Evolutionary conservation across 2,113 vertebrate genomes (phyloP).

Genomic region (Procavia capensis): DNA sequence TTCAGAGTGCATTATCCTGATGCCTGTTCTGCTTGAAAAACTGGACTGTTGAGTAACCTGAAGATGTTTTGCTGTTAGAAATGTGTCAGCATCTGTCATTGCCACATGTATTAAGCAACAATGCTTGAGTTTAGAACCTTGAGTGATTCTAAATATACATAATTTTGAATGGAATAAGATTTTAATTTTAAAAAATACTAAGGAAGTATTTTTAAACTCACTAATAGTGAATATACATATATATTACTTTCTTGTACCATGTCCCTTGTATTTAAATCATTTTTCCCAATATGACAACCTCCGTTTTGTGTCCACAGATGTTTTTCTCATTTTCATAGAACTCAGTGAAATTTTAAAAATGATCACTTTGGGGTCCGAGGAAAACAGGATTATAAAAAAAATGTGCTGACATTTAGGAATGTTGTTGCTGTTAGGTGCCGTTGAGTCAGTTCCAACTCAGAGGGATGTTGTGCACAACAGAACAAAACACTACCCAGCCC

Average conservation of each 20-base stretch:
- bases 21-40: slow-evolving; percentile 27
- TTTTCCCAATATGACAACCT: background rate
- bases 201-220: background rate
- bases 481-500: no score
- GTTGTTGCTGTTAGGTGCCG: no score
- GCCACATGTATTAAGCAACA: background rate
- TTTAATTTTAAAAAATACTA: background rate
- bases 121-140: background rate
- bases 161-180: background rate
- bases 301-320: background rate
- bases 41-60: background rate
- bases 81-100: background rate
- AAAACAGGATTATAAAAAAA: background rate
- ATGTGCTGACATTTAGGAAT: background rate
- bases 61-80: background rate
- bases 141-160: background rate
- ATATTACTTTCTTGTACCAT: background rate
- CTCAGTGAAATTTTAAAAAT: background rate
- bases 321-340: slow-evolving; percentile 11
- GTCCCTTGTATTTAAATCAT: background rate
- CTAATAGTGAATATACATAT: background rate
- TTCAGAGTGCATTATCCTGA: background rate
- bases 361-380: background rate
- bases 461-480: no score
- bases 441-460: no score